Evolutionary conservation across 2,113 vertebrate genomes (phyloP), one percentile per base, ranked within the genome.

Genomic region (Pleuronectes platessa): DNA sequence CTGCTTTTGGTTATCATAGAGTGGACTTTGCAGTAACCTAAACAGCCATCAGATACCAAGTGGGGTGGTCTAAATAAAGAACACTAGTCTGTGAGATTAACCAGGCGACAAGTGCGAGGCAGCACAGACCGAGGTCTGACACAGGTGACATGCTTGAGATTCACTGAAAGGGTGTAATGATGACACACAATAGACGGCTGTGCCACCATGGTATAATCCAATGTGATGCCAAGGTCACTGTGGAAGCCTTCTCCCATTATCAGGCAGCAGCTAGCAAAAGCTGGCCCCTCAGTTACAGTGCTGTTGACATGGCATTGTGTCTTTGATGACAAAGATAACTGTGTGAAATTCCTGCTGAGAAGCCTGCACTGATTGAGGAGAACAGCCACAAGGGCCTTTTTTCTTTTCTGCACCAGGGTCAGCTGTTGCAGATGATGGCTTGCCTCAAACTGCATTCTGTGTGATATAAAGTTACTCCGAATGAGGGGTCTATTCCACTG

Each of bases 281-380:
- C 78, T 31, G 84, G 76, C 63, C 82, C 71, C 78, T 63, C 62
- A 49, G 77, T 72, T 78, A 76, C 78, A 66, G 53, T 63, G 63
- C 81, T 68, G 83, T 86, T 90, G 90, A 91, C 88, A 88, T 71
- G 82, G 83, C 84, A 85, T 85, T 84, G 89, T 90, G 86, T 89
- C 88, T 90, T 86, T 82, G 86, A 78, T 89, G 83, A 90, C 92
- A 92, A 93, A 94, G 88, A 94, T 94, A 94, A 93, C 91, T 61
- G 84, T 91, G 93, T 93, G 84, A 93, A 81, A 93, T 93, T 92
- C 91, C 85, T 78, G 62, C 66, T 24, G 59, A 86, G 89, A 82
- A 87, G 61, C 71, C 80, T 0, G 62, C 75, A 61, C 76, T 89
- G 90, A 91, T 79, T 67, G 79, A 91, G 83, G 77, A 85, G 87